phyloP scores from a whole-genome alignment of 2,797 vertebrate genomes.

The Clarias pachynema region DNA sequence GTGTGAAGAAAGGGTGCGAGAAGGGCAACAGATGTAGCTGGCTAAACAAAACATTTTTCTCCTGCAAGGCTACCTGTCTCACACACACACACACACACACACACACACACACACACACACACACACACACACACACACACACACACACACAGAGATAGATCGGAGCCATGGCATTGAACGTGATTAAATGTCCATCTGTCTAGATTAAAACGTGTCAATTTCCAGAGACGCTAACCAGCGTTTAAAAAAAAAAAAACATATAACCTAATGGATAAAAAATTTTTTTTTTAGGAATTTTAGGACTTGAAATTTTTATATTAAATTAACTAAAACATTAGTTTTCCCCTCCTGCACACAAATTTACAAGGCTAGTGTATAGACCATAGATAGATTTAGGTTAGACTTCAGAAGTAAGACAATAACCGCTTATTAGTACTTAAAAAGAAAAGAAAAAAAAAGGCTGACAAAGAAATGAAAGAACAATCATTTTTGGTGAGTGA shows the following conservation, averaged over 20 bases:
- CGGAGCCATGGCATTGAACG: neutral
- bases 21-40: slow-evolving; percentile 2
- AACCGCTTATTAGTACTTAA: neutral
- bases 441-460: neutral
- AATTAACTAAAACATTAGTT: neutral
- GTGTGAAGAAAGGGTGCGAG: neutral
- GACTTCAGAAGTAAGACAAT: neutral
- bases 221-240: neutral
- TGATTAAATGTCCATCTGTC: neutral
- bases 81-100: neutral
- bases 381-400: neutral
- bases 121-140: slow-evolving; percentile 4
- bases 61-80: slow-evolving; percentile 4
- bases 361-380: neutral
- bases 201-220: neutral
- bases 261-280: neutral
- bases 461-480: neutral
- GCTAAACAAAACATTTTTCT: neutral
- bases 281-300: neutral
- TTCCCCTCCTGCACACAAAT: neutral
- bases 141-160: neutral
- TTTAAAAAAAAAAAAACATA: neutral
- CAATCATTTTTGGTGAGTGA: neutral
- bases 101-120: neutral
- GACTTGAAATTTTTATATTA: neutral